A percentile compares a stretch with the other conserved stretches of the same genome.
Evolutionary conservation across 1,140 invertebrate species (phyloP).

Genomic region (Spodoptera frugiperda): DNA sequence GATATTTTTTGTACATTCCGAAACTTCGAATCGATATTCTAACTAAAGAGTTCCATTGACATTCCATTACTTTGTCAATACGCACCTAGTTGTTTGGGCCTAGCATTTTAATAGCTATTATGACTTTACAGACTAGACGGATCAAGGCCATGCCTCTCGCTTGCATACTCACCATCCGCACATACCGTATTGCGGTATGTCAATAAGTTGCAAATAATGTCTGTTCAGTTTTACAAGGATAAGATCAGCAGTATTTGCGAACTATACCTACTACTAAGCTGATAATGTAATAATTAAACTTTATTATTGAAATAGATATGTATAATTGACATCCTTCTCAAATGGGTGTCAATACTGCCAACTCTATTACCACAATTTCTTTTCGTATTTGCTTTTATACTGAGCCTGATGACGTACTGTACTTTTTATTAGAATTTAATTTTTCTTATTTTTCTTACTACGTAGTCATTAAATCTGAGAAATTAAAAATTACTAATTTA

Average conservation of each 20-base stretch:
- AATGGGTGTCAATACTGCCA: too few relatives aligned
- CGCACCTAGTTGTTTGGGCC: conserved; percentile 3
- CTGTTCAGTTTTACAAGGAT: not conserved
- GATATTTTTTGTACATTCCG: conserved; percentile 25
- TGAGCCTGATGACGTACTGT: too few relatives aligned
- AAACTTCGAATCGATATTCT: conserved; percentile 20
- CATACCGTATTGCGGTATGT: not conserved
- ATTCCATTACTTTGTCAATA: conserved; percentile 46
- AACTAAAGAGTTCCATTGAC: conserved; percentile 31
- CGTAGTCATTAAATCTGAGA: too few relatives aligned
- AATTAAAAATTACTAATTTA: too few relatives aligned
- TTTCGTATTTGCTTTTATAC: too few relatives aligned
- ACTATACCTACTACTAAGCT: not conserved
- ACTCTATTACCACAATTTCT: too few relatives aligned
- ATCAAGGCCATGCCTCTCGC: conserved; percentile 52
- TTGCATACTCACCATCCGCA: not conserved
- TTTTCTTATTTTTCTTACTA: too few relatives aligned
- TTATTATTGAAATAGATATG: not conserved
- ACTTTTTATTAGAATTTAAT: too few relatives aligned
- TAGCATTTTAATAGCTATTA: conserved; percentile 19
- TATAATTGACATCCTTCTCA: too few relatives aligned
- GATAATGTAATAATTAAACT: not conserved
- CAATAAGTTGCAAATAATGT: conserved; percentile 1
- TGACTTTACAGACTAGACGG: conserved; percentile 26
- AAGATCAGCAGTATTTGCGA: conserved; percentile 1